Evolutionary conservation across 2,888 invertebrate species (phyloP).

Genomic region (Macaria liturata): DNA sequence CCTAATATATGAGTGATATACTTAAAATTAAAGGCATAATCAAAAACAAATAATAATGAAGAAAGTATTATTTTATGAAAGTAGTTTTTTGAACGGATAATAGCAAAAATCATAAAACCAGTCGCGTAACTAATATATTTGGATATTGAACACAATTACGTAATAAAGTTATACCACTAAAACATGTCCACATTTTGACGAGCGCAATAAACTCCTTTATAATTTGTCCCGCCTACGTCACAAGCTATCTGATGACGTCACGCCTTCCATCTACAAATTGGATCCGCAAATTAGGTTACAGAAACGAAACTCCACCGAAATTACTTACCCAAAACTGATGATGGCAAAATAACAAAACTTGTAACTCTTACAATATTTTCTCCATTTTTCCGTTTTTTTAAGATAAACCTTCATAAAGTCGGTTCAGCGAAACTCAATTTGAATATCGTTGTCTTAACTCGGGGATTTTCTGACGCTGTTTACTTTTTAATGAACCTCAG

Average conservation of each 20-base stretch:
- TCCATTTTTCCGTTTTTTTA: slow-evolving; percentile 23
- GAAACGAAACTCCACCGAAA: slow-evolving; percentile 18
- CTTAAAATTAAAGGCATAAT: too few species aligned
- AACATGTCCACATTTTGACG: slow-evolving; percentile 6
- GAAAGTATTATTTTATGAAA: too few species aligned
- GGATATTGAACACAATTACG: too few species aligned
- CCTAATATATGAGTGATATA: too few species aligned
- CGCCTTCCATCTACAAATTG: slow-evolving; percentile 43
- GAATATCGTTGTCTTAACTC: slow-evolving; percentile 27
- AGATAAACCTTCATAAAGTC: slow-evolving; percentile 27
- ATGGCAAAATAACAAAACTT: slow-evolving; percentile 35
- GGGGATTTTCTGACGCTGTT: slow-evolving; percentile 14
- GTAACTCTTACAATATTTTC: slow-evolving; percentile 20
- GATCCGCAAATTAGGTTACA: slow-evolving; percentile 32
- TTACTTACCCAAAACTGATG: slow-evolving; percentile 27
- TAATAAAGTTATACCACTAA: slow-evolving; percentile 10
- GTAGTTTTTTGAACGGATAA: too few species aligned
- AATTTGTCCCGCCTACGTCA: too few species aligned
- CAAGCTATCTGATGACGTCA: slow-evolving; percentile 5
- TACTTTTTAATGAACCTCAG: slow-evolving; percentile 17
- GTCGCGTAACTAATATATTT: too few species aligned
- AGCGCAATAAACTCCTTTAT: slow-evolving; percentile 5
- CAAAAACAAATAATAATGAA: too few species aligned
- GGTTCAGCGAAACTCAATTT: slow-evolving; percentile 22
- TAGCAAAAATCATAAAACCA: too few species aligned